A percentile compares a stretch with the other conserved stretches of the same genome.
Conservation (phyloP, 1,140 invertebrate species). For the Melipona quadrifasciata region DNA sequence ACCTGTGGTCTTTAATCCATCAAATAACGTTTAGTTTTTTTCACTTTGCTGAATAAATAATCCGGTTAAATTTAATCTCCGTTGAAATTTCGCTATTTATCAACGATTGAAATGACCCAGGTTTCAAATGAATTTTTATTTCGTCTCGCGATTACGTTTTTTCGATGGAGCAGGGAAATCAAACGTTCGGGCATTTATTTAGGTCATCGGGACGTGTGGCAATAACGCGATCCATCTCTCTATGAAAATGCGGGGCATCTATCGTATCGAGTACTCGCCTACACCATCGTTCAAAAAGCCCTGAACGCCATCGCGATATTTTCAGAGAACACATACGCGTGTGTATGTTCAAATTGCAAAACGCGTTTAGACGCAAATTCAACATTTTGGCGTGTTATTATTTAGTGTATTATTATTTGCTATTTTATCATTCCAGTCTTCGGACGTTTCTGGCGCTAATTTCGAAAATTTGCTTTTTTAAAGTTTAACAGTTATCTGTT, state of each 20-base stretch:
- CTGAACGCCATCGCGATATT: neutral
- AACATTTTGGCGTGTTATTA: neutral
- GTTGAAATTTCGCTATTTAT: neutral
- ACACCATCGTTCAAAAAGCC: neutral
- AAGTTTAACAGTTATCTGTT: no score
- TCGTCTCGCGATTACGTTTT: neutral
- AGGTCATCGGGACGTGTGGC: neutral
- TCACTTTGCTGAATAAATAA: neutral
- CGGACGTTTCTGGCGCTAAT: no score
- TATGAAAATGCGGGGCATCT: neutral
- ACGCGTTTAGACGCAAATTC: neutral
- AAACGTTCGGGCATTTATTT: constrained; percentile 3
- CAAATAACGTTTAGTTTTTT: neutral
- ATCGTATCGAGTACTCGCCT: neutral
- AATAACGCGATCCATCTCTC: constrained; percentile 24
- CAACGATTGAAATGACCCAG: no score
- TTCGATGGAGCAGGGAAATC: neutral
- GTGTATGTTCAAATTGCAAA: neutral
- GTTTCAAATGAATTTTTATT: neutral
- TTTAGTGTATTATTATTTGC: neutral
- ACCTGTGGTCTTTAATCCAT: neutral
- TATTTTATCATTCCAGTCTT: neutral
- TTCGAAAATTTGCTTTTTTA: no score
- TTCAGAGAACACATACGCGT: neutral
- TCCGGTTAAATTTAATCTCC: no score